Conservation (phyloP, 2,797 vertebrate genomes). For the Acanthurus lineatus region DNA sequence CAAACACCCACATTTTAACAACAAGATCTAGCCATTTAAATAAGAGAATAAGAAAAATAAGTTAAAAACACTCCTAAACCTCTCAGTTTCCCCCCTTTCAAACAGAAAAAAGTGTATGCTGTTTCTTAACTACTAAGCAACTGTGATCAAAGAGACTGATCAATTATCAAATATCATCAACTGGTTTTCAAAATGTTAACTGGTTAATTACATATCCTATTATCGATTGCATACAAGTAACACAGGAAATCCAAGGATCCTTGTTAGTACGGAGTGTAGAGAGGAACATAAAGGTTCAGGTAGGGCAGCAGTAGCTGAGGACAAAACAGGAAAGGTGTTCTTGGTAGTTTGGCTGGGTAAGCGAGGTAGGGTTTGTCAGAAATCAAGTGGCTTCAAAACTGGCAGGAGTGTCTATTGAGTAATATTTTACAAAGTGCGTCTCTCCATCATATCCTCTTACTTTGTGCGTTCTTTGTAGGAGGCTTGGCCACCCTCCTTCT, state of each 20-base stretch:
- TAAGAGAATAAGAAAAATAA: constrained; percentile 42
- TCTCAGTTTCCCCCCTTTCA: constrained; percentile 8
- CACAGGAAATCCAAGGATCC: constrained; percentile 50
- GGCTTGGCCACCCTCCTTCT: constrained; percentile 24
- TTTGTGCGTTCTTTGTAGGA: constrained; percentile 62
- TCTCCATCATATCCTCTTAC: constrained; percentile 44
- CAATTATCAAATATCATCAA: constrained; percentile 38
- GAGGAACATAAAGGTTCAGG: constrained; percentile 48
- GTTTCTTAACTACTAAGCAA: constrained; percentile 37
- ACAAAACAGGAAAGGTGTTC: constrained; percentile 65
- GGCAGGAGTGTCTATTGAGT: constrained; percentile 82
- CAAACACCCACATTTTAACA: constrained; percentile 46
- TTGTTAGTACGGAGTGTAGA: constrained; percentile 54
- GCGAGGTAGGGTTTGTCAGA: constrained; percentile 87
- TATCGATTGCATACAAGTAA: constrained; percentile 67
- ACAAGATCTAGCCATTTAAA: constrained; percentile 54
- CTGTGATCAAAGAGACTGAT: constrained; percentile 36
- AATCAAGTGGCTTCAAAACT: constrained; percentile 79
- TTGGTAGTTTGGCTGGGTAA: constrained; percentile 86
- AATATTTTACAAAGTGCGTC: constrained; percentile 70
- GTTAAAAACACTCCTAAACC: constrained; percentile 38
- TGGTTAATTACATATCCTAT: constrained; percentile 57
- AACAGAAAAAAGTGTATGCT: constrained; percentile 34
- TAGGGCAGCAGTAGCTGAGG: constrained; percentile 68
- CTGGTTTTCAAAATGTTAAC: constrained; percentile 37